Evolutionary conservation across 1,140 invertebrate species (phyloP), one percentile per base, ranked within the genome.

Genomic region (Nylanderia fulva): DNA sequence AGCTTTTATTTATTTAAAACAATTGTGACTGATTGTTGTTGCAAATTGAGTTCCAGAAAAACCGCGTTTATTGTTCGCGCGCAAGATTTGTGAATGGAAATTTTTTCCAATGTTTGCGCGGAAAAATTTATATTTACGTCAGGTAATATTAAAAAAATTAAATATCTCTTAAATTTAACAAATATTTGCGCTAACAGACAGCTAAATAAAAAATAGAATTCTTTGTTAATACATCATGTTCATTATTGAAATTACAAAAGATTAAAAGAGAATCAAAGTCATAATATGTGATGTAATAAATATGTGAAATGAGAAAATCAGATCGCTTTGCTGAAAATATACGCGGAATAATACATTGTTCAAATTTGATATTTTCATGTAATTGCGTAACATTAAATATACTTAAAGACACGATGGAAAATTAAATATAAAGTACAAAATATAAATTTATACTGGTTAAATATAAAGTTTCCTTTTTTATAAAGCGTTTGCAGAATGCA

Each of bases 401-500:
- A 39, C 1, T 0, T 45, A 52, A 76, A 52, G 1, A 11, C 21
- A 18, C 15, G 27, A 27, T 56, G 18, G 13, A 11, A 68, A 80
- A 64, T 48, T 77, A 27, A 69, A 69, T 69, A 56, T 36, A 27
- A 56, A 42, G 24, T 80, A 80, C 6, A 15, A 21, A 21, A 75
- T 39, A 42, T 69, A 71, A 39, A 21, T 58, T 42, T 71, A 71
- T 29, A 48, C 21, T 33, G n/a, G 52, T 71, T 24, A 66, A 2
- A 42, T 13, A 29, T 9, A 15, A 80, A 80, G 77, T 80, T 80
- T 80, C 77, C 42, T 71, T 42, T 71, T 13, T 80, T 56, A 71
- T 64, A 15, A 5, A 42, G 36, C 77, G 64, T 82, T 82, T 48
- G 77, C 66, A 71, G 52, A 82, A 82, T 72, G 66, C 52, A 82